These are phyloP conservation scores for Halichondria panicea DNA, from an alignment of 37 sponge, comb jelly and placozoan genomes.

Conservation along the genomic window DNA sequence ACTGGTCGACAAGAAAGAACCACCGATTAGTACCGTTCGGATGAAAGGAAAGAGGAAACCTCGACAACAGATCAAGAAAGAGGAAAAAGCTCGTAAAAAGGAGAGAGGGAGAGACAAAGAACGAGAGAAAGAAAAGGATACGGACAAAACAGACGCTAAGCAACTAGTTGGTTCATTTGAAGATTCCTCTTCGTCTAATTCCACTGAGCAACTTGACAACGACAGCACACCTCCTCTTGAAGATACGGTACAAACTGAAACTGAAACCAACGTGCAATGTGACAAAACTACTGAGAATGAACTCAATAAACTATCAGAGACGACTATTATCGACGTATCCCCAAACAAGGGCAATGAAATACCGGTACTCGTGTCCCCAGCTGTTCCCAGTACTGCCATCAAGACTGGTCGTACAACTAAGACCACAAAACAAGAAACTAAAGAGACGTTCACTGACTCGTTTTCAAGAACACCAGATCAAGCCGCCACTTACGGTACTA, in stretches of 20 bases:
- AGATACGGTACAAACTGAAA: no score
- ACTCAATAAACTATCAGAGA: no score
- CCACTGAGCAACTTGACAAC: slow-evolving; percentile 24
- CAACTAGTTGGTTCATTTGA: neutral
- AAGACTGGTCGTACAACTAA: neutral
- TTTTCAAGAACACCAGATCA: slow-evolving; percentile 30
- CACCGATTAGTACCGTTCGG: neutral
- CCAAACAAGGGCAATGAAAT: no score
- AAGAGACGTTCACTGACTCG: slow-evolving; percentile 11
- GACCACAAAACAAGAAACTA: neutral
- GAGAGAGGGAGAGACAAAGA: slow-evolving; percentile 42
- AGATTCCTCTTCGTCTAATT: slow-evolving; percentile 21
- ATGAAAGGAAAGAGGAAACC: slow-evolving; percentile 32
- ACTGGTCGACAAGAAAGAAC: neutral
- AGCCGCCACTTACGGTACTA: slow-evolving; percentile 33
- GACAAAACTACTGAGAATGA: no score
- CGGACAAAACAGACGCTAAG: neutral
- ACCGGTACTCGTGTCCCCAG: neutral
- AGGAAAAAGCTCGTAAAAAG: slow-evolving; percentile 46
- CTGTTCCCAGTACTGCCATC: slow-evolving; percentile 22
- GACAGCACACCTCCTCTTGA: no score
- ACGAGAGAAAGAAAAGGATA: neutral
- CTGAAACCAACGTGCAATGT: no score
- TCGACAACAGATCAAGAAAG: slow-evolving; percentile 47
- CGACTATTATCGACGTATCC: no score